phyloP scores from a whole-genome alignment of 2,797 vertebrate species.

The Thaleichthys pacificus region DNA sequence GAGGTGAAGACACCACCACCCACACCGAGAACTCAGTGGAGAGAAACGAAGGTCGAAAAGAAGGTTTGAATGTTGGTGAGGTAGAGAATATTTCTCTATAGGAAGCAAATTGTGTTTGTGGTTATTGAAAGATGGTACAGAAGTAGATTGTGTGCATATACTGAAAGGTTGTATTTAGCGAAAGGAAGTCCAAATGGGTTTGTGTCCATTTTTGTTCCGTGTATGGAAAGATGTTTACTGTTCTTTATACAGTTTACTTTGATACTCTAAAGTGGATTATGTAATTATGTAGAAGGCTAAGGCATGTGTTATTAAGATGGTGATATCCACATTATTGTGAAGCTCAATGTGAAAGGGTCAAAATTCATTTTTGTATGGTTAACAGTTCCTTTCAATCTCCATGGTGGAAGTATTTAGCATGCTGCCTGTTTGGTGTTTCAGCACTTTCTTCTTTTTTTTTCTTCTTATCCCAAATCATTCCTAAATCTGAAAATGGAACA shows the following conservation, averaged over 20 bases:
- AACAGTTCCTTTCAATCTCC: conserved; percentile 20
- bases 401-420: conserved; percentile 50
- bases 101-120: conserved; percentile 35
- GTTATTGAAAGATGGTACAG: conserved; percentile 10
- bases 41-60: too few relatives aligned
- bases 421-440: conserved; percentile 44
- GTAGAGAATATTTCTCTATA: conserved; percentile 10
- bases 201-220: not conserved
- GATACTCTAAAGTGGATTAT: not conserved
- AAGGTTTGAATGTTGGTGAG: conserved; percentile 15
- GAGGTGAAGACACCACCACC: conserved; percentile 39
- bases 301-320: not conserved
- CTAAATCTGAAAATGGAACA: not conserved
- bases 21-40: not conserved
- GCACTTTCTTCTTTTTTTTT: not conserved
- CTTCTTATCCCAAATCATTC: not conserved
- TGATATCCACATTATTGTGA: not conserved
- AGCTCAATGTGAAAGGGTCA: conserved; percentile 1
- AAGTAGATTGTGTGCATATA: not conserved
- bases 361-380: conserved; percentile 7
- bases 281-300: not conserved
- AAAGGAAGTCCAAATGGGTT: not conserved
- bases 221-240: not conserved
- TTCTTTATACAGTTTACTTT: not conserved
- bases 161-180: not conserved